Conservation (phyloP, 2,113 vertebrate species). For the Laterallus jamaicensis region DNA sequence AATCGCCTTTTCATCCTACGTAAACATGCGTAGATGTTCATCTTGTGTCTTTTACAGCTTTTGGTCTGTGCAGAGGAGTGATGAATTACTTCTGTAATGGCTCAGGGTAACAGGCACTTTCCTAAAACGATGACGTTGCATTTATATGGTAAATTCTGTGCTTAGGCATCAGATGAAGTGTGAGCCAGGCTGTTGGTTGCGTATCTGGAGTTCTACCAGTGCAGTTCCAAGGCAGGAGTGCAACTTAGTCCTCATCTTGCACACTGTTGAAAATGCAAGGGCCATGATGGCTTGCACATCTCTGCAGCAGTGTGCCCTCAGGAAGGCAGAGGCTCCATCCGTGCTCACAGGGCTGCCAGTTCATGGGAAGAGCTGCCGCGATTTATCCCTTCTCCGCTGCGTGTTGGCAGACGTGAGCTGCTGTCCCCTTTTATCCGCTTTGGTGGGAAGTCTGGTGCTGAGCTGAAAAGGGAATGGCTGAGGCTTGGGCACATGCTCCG, state of each 20-base stretch:
- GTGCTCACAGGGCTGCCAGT: fast-evolving
- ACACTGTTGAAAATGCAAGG: background rate
- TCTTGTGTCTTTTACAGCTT: background rate
- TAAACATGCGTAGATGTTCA: background rate
- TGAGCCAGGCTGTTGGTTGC: background rate
- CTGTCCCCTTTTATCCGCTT: background rate
- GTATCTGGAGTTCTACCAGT: background rate
- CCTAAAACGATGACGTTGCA: background rate
- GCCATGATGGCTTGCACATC: fast-evolving
- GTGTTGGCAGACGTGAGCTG: background rate
- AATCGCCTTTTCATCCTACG: background rate
- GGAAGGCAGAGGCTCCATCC: background rate
- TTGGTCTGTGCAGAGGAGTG: background rate
- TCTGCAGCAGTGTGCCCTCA: background rate
- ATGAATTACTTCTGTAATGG: background rate
- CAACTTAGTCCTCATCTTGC: background rate
- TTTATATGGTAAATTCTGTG: background rate
- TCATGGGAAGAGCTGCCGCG: background rate
- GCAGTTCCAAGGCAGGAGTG: background rate
- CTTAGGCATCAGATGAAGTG: background rate
- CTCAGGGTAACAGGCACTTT: background rate
- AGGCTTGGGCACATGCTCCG: background rate
- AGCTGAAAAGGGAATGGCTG: background rate
- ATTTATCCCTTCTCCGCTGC: background rate
- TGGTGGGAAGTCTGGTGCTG: background rate